These are phyloP conservation scores for Drosophila ficusphila DNA, from an alignment of 1,140 invertebrate genomes.

Conservation along the genomic window DNA sequence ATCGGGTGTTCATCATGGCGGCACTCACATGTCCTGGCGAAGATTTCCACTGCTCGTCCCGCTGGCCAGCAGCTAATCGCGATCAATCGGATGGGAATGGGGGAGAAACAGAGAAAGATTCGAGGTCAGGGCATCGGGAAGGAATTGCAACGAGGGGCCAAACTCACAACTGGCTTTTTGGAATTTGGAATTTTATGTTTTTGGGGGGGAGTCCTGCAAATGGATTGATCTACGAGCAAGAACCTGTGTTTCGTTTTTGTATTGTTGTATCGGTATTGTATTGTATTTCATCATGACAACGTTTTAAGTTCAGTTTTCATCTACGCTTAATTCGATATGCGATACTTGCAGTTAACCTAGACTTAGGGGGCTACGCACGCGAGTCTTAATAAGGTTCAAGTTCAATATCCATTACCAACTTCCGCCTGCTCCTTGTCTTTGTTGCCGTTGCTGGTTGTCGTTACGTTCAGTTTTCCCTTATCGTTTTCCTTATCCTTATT, in stretches of 20 bases:
- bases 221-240: slow-evolving; percentile 2
- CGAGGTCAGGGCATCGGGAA: slow-evolving; percentile 44
- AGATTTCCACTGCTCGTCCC: slow-evolving; percentile 49
- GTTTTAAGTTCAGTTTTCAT: slow-evolving; percentile 59
- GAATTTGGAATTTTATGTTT: slow-evolving; percentile 43
- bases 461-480: slow-evolving; percentile 29
- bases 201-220: not conserved
- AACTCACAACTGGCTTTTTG: slow-evolving; percentile 26
- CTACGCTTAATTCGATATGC: slow-evolving; percentile 72
- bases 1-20: slow-evolving; percentile 28
- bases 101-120: slow-evolving; percentile 48
- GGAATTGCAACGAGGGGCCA: slow-evolving; percentile 26
- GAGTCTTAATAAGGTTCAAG: slow-evolving; percentile 58
- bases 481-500: slow-evolving; percentile 21
- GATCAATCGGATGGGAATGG: slow-evolving; percentile 6
- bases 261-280: slow-evolving; percentile 35
- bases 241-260: slow-evolving; percentile 11
- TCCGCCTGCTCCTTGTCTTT: slow-evolving; percentile 51
- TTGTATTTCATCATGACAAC: slow-evolving; percentile 61
- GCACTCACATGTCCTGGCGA: slow-evolving; percentile 57
- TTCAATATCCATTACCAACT: slow-evolving; percentile 83
- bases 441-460: slow-evolving; percentile 19
- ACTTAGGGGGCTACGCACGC: slow-evolving; percentile 61
- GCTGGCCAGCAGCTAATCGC: slow-evolving; percentile 1
- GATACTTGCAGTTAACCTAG: slow-evolving; percentile 74